Evolutionary conservation across 2,888 invertebrate genomes (phyloP).

Genomic region (Tenthredo livida): DNA sequence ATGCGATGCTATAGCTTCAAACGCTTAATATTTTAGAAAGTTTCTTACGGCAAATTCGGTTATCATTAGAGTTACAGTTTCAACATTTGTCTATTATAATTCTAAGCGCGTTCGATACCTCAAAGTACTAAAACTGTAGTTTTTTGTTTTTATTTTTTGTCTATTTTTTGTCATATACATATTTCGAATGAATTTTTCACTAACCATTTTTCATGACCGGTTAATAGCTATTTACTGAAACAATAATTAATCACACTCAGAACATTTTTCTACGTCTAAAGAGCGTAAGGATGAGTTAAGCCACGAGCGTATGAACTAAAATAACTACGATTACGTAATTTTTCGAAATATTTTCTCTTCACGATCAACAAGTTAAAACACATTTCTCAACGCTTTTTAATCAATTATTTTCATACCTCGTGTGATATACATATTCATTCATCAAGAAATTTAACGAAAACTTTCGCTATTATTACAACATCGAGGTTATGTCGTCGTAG

Average conservation of each 20-base stretch:
- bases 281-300: background rate
- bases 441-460: background rate
- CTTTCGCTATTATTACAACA: background rate
- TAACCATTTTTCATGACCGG: background rate
- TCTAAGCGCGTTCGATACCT: background rate
- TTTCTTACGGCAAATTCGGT: background rate
- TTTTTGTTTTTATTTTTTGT: background rate
- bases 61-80: background rate
- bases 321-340: slow-evolving; percentile 14
- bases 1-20: background rate
- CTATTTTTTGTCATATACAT: no score
- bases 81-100: background rate
- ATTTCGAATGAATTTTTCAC: background rate
- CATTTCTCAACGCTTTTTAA: background rate
- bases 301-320: background rate
- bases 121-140: background rate
- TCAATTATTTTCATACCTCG: background rate
- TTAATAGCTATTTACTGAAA: background rate
- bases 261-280: background rate
- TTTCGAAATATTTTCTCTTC: background rate
- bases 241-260: background rate
- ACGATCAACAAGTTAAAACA: background rate
- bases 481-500: background rate
- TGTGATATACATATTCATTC: background rate
- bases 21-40: slow-evolving; percentile 13